A percentile compares a stretch with the other conserved stretches of the same genome.
These are phyloP conservation scores for Aldrovandia affinis DNA, from an alignment of 2,797 vertebrate genomes.

Conservation along the genomic window DNA sequence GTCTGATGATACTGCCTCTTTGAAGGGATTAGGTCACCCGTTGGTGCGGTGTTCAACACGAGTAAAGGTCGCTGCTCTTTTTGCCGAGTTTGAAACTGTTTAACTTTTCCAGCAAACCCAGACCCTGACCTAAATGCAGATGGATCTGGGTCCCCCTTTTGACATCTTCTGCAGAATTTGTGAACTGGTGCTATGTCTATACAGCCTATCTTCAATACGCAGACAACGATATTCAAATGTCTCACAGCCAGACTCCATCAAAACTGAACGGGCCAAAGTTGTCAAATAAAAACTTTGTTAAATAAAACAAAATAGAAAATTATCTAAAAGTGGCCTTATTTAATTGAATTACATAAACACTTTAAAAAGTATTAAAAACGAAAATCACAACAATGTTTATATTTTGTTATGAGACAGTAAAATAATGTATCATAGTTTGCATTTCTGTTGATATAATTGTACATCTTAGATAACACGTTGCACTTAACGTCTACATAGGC, in stretches of 20 bases:
- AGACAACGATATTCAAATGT: not conserved
- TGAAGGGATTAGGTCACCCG: conserved; percentile 49
- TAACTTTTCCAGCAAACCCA: conserved; percentile 71
- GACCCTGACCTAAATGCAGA: conserved; percentile 66
- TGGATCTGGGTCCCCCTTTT: conserved; percentile 29
- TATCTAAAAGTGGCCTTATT: not conserved
- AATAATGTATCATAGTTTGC: not conserved
- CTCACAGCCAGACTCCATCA: not conserved
- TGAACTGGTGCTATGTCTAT: too few relatives aligned
- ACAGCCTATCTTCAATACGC: not conserved
- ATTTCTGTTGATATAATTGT: not conserved
- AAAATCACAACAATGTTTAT: not conserved
- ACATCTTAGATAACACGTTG: not conserved
- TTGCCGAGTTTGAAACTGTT: conserved; percentile 60
- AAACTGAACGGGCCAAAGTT: not conserved
- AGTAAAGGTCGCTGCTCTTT: conserved; percentile 49
- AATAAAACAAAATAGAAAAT: not conserved
- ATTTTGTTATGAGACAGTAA: not conserved
- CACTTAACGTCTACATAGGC: not conserved
- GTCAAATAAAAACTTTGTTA: not conserved
- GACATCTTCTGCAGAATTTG: not conserved
- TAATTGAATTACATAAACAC: not conserved
- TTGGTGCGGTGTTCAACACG: conserved; percentile 38
- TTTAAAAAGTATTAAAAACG: not conserved
- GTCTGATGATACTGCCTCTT: conserved; percentile 53